Evolutionary conservation across 2,888 invertebrate species (phyloP).

Genomic region (Nymphalis polychloros): DNA sequence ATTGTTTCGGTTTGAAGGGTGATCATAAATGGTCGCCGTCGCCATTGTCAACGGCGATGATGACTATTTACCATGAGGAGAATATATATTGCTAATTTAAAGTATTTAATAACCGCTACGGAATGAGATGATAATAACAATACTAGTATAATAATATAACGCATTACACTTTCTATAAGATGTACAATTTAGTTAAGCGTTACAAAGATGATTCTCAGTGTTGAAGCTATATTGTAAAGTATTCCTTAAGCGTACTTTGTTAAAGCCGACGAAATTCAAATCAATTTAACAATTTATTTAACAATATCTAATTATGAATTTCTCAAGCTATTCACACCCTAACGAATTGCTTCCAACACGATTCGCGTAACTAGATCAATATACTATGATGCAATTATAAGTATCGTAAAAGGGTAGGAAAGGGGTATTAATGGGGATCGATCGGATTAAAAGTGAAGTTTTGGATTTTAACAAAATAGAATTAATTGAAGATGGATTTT

Average conservation of each 20-base stretch:
- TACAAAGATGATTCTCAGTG: too few species aligned
- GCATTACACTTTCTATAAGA: too few species aligned
- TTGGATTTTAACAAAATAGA: conserved; percentile 66
- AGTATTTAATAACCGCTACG: too few species aligned
- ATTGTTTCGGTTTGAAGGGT: neutral
- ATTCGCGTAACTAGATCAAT: conserved; percentile 66
- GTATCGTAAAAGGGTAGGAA: conserved; percentile 59
- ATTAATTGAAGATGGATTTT: conserved; percentile 68
- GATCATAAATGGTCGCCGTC: too few species aligned
- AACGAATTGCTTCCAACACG: conserved; percentile 40
- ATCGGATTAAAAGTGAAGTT: conserved; percentile 74
- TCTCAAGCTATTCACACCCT: conserved; percentile 38
- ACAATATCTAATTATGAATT: conserved; percentile 33
- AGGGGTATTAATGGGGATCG: conserved; percentile 59
- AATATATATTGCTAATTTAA: too few species aligned
- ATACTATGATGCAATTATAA: conserved; percentile 70
- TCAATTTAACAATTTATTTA: conserved; percentile 18
- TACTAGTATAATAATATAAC: too few species aligned
- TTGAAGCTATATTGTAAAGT: neutral
- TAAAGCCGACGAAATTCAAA: conserved; percentile 23
- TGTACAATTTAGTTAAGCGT: too few species aligned
- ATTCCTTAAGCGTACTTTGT: neutral
- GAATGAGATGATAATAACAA: too few species aligned
- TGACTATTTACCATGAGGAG: too few species aligned
- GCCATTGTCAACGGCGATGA: too few species aligned